A percentile compares a stretch with the other conserved stretches of the same genome.
These are phyloP conservation scores for Drosophila ezoana DNA, from an alignment of 2,888 invertebrate genomes.

Conservation along the genomic window DNA sequence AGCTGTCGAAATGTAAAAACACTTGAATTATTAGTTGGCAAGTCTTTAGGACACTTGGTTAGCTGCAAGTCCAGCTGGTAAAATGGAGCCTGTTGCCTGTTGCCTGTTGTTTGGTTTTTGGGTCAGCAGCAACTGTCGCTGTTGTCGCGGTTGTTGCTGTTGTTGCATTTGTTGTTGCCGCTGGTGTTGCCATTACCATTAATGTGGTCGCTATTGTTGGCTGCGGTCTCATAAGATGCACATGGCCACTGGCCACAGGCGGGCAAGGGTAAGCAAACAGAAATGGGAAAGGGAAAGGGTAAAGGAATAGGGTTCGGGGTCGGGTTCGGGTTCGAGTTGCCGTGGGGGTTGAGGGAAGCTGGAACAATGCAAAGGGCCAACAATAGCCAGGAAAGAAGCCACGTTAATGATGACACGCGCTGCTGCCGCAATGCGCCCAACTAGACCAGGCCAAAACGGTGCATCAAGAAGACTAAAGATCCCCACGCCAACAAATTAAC, in stretches of 20 bases:
- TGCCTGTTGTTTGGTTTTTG: conserved; percentile 52
- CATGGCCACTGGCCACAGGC: conserved; percentile 36
- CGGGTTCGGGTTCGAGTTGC: background rate
- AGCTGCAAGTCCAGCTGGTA: conserved; percentile 10
- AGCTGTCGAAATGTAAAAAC: conserved; percentile 19
- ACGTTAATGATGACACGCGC: conserved; percentile 82
- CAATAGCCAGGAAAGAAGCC: conserved; percentile 52
- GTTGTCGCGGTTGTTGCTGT: conserved; percentile 32
- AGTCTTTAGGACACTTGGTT: conserved; percentile 21
- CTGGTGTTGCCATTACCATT: conserved; percentile 74
- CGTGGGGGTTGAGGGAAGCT: conserved; percentile 8
- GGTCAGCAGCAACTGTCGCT: conserved; percentile 67
- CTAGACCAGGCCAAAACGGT: conserved; percentile 49
- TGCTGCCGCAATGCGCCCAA: conserved; percentile 63
- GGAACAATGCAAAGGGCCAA: conserved; percentile 60
- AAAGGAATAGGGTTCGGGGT: conserved; percentile 11
- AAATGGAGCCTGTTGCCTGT: conserved; percentile 28
- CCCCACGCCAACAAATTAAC: conserved; percentile 75
- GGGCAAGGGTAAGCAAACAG: too few species aligned
- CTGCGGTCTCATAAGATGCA: conserved; percentile 43
- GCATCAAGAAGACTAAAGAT: conserved; percentile 50
- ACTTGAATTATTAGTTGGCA: conserved; percentile 23
- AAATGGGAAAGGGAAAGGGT: conserved; percentile 28
- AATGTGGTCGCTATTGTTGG: conserved; percentile 66
- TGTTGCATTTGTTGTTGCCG: conserved; percentile 67